Evolutionary conservation across 2,797 vertebrate species (phyloP), one percentile per base, ranked within the genome.

Genomic region (Poecilia picta): DNA sequence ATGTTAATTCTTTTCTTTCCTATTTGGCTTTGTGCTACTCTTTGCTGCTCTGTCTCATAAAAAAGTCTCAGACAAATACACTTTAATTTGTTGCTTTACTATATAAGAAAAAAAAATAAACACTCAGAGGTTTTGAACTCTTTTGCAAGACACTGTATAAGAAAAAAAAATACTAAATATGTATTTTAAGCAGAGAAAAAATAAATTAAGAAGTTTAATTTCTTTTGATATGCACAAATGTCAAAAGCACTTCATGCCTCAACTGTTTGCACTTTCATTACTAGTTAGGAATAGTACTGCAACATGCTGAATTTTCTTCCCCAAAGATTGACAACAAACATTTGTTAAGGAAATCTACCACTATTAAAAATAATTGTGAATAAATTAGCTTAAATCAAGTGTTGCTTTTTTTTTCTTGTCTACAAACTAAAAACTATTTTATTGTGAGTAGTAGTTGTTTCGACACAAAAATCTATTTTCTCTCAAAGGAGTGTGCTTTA

Each of bases 401-500:
- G 41, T 46, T 70, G 33, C 11, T 43, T 59, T n/a, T 23, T 39
- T 8, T 55, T 68, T 23, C 1, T 5, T 72, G n/a, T 74, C 23
- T 3, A 73, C 57, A 16, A 4, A 8, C 8, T 2, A 31, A 59
- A 78, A 28, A 28, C 11, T 45, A 33, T 23, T 77, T 3, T 12
- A 20, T 12, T 12, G 18, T 59, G 33, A 71, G 33, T 23, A 45
- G 11, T 33, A 23, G 43, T 49, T 76, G 43, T 43, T 18, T 68
- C 39, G 5, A 11, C 15, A 45, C 31, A 72, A 59, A 51, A 73
- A 80, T 51, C 39, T 3, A 2, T 72, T 45, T 76, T 73, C 81
- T 49, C 81, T 4, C 12, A 41, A 46, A 39, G 57, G n/a, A 71
- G 12, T 72, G 45, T 70, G 41, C 73, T 81, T 74, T 79, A 73